Percentiles rank a stretch among this genome's conserved stretches.
Evolutionary conservation across 2,888 invertebrate species (phyloP).

Genomic region (Patella pellucida): DNA sequence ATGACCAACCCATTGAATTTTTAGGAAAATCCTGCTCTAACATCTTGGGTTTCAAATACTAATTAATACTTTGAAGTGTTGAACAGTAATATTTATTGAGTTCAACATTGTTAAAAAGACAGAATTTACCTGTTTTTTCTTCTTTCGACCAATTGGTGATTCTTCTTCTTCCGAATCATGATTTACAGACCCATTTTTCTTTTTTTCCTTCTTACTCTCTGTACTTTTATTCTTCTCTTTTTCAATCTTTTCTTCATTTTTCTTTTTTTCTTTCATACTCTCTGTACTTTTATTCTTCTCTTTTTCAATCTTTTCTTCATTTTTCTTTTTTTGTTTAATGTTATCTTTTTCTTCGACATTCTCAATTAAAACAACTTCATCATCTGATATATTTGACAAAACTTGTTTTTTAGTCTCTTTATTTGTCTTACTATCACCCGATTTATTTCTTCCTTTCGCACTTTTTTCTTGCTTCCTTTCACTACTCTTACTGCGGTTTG

Average conservation of each 20-base stretch:
- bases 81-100: too few species aligned
- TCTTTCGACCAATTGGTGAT: constrained; percentile 11
- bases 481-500: constrained; percentile 11
- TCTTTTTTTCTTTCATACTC: not conserved
- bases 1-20: too few species aligned
- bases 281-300: not conserved
- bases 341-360: not conserved
- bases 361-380: constrained; percentile 5
- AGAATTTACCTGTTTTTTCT: constrained; percentile 5
- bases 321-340: not conserved
- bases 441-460: not conserved
- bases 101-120: too few species aligned
- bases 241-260: not conserved
- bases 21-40: too few species aligned
- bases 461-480: constrained; percentile 12
- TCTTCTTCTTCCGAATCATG: not conserved
- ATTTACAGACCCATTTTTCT: not conserved
- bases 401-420: constrained; percentile 16
- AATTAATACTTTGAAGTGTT: too few species aligned
- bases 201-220: not conserved
- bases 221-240: not conserved
- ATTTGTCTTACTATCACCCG: not conserved
- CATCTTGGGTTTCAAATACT: too few species aligned
- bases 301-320: not conserved
- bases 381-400: not conserved